A percentile compares a stretch with the other conserved stretches of the same genome.
Evolutionary conservation across 2,797 vertebrate species (phyloP).

Genomic region (Rousettus madagascariensis): DNA sequence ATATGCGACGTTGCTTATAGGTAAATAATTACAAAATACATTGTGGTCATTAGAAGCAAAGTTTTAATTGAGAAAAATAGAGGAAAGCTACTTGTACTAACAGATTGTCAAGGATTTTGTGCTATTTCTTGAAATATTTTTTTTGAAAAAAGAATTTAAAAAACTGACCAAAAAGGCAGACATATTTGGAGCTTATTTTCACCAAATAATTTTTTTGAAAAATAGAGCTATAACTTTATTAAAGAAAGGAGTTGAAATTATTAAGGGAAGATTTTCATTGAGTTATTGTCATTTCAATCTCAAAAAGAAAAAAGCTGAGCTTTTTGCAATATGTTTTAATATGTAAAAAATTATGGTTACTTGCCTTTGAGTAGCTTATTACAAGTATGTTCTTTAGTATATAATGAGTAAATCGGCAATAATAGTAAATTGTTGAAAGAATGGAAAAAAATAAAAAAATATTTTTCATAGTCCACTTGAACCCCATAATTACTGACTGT

Average conservation of each 20-base stretch:
- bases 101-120: background rate
- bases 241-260: background rate
- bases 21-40: background rate
- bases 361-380: background rate
- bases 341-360: background rate
- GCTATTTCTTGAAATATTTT: background rate
- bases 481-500: background rate
- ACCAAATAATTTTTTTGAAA: constrained; percentile 33
- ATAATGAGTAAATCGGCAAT: background rate
- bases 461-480: background rate
- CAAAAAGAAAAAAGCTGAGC: background rate
- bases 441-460: background rate
- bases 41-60: background rate
- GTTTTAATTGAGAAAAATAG: background rate
- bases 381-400: background rate
- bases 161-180: background rate
- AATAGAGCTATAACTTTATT: background rate
- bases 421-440: constrained; percentile 17
- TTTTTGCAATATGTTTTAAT: background rate
- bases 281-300: background rate
- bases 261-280: background rate
- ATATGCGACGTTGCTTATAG: background rate
- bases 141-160: too few species aligned
- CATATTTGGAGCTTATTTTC: constrained; percentile 38
- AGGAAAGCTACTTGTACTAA: background rate